Conservation (phyloP, 2,113 vertebrate genomes). For the Nothocercus julius region DNA sequence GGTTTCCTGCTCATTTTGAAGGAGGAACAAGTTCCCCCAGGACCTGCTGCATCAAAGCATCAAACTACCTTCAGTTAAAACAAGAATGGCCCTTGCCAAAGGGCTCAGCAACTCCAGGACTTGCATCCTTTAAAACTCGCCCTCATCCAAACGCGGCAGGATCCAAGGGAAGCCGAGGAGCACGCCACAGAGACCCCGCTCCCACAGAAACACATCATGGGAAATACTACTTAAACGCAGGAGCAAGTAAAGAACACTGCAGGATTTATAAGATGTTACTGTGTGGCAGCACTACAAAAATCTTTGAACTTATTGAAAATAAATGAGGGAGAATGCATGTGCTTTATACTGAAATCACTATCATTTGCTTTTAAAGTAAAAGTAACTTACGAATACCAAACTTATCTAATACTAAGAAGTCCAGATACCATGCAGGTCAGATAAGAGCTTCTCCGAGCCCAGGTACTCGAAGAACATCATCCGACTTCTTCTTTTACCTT, state of each 20-base stretch:
- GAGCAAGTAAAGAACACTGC: background rate
- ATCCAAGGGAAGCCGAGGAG: background rate
- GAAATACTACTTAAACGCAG: background rate
- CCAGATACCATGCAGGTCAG: background rate
- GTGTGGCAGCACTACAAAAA: background rate
- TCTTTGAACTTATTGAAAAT: background rate
- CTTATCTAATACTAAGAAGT: background rate
- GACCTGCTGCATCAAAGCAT: background rate
- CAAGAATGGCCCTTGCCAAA: background rate
- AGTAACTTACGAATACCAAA: background rate
- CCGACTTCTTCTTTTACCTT: background rate
- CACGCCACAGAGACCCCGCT: rapidly evolving
- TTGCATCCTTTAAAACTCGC: background rate
- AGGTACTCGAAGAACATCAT: background rate
- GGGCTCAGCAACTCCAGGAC: background rate
- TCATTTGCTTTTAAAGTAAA: background rate
- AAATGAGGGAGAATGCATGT: background rate
- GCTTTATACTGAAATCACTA: background rate
- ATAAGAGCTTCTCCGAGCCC: background rate
- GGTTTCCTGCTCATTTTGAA: background rate
- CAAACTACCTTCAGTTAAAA: background rate
- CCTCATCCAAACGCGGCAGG: background rate
- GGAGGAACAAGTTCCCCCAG: background rate
- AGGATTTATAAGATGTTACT: background rate
- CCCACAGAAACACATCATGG: background rate